These are phyloP conservation scores for Phymorhynchus buccinoides DNA, from an alignment of 1,140 invertebrate genomes.

Conservation along the genomic window DNA sequence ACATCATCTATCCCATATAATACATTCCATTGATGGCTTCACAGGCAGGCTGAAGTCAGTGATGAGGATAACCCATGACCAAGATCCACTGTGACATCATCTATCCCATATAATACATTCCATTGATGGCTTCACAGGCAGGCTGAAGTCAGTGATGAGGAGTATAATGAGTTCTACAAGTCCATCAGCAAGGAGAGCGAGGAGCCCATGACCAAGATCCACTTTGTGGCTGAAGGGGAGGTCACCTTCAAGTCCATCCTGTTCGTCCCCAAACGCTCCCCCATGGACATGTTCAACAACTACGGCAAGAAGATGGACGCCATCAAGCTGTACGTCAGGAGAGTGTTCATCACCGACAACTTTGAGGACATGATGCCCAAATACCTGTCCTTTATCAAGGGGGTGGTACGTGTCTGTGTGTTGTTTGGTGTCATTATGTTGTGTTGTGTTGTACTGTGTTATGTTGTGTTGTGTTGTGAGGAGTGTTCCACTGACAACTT, in stretches of 20 bases:
- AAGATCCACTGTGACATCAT: too few relatives aligned
- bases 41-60: too few relatives aligned
- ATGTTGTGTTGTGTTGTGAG: too few relatives aligned
- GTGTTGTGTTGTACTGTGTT: too few relatives aligned
- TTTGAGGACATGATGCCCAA: conserved; percentile 99
- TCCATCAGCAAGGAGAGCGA: conserved; percentile 91
- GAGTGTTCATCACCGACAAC: conserved; percentile 99
- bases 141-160: conserved; percentile 86
- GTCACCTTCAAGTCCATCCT: conserved; percentile 98
- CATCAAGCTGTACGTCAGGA: conserved; percentile 96
- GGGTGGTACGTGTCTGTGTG: conserved; percentile 80
- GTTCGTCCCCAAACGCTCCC: conserved; percentile 91
- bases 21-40: too few relatives aligned
- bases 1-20: too few relatives aligned
- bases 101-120: too few relatives aligned
- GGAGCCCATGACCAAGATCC: conserved; percentile 89
- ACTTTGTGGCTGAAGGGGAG: conserved; percentile 98
- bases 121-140: conserved; percentile 77
- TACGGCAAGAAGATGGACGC: conserved; percentile 96
- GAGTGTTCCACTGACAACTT: conserved; percentile 99
- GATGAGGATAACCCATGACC: too few relatives aligned
- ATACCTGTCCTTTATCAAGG: conserved; percentile 94
- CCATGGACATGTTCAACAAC: conserved; percentile 92
- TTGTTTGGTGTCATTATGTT: too few relatives aligned
- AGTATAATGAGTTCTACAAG: conserved; percentile 96